Evolutionary conservation across 2,113 vertebrate genomes (phyloP).

Genomic region (Brachyistius frenatus): DNA sequence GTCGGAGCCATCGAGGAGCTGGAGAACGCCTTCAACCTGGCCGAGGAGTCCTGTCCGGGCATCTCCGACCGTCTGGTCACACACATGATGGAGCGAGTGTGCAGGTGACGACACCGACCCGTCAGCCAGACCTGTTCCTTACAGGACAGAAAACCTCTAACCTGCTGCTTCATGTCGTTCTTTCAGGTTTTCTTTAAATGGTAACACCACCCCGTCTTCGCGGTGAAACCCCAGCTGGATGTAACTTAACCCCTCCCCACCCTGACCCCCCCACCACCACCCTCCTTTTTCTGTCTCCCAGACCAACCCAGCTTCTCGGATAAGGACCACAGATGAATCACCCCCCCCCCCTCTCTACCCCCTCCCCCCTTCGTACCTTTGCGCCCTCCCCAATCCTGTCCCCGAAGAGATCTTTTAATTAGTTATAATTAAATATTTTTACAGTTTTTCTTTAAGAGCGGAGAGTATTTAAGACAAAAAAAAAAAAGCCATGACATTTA

Average conservation of each 20-base stretch:
- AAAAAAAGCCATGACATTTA: constrained; percentile 78
- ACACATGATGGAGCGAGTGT: constrained; percentile 93
- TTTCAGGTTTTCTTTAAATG: constrained; percentile 91
- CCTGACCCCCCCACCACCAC: background rate
- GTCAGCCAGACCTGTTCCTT: background rate
- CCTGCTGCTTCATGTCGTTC: background rate
- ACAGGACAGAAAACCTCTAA: background rate
- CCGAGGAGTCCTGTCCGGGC: constrained; percentile 94
- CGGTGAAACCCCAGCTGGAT: constrained; percentile 83
- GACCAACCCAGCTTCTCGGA: constrained; percentile 42
- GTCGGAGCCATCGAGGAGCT: constrained; percentile 95
- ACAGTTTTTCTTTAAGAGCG: constrained; percentile 86
- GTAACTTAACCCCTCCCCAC: constrained; percentile 47
- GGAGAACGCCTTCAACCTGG: constrained; percentile 96
- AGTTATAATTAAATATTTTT: constrained; percentile 88
- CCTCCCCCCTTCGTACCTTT: constrained; percentile 41
- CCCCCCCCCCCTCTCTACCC: background rate
- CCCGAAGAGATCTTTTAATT: constrained; percentile 83
- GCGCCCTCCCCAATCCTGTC: constrained; percentile 39
- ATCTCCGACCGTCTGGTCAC: constrained; percentile 95
- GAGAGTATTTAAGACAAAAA: constrained; percentile 86
- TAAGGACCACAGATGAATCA: constrained; percentile 63
- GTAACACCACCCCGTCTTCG: constrained; percentile 89
- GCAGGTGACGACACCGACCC: constrained; percentile 82
- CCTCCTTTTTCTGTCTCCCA: constrained; percentile 41